Conservation (phyloP, 1,140 invertebrate species). For the Drosophila rhopaloa region DNA sequence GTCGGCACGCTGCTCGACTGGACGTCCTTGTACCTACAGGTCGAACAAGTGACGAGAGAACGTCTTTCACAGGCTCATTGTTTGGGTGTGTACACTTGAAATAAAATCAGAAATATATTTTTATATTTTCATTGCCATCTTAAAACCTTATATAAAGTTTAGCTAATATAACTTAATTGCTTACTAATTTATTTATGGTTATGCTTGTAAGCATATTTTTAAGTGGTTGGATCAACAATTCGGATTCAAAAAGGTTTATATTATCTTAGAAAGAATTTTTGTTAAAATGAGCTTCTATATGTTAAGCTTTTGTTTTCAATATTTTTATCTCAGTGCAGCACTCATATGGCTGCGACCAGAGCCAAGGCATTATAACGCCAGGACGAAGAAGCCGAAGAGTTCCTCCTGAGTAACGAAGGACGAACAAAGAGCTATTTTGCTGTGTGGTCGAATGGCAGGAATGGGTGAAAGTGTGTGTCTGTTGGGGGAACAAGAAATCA, state of each 20-base stretch:
- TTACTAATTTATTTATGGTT: no score
- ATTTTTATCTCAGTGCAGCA: conserved; percentile 37
- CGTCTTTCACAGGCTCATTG: conserved; percentile 10
- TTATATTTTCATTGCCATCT: no score
- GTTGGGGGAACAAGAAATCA: conserved; percentile 66
- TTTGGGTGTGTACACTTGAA: conserved; percentile 12
- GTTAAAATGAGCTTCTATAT: no score
- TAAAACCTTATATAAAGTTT: no score
- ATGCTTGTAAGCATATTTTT: no score
- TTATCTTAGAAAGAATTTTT: no score
- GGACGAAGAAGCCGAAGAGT: conserved; percentile 26
- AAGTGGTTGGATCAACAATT: no score
- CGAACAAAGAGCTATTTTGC: conserved; percentile 57
- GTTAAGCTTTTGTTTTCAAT: no score
- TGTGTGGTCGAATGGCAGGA: not conserved
- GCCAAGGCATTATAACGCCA: conserved; percentile 69
- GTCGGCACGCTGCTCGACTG: conserved; percentile 48
- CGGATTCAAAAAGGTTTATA: no score
- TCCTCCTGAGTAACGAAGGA: conserved; percentile 56
- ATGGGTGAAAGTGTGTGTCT: conserved; percentile 9
- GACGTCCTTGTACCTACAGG: not conserved
- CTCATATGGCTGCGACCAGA: conserved; percentile 60
- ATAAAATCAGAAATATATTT: not conserved
- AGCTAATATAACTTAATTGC: no score
- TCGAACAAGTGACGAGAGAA: not conserved